phyloP scores from a whole-genome alignment of 2,888 invertebrate genomes.

The Mactromeris polynyma region DNA sequence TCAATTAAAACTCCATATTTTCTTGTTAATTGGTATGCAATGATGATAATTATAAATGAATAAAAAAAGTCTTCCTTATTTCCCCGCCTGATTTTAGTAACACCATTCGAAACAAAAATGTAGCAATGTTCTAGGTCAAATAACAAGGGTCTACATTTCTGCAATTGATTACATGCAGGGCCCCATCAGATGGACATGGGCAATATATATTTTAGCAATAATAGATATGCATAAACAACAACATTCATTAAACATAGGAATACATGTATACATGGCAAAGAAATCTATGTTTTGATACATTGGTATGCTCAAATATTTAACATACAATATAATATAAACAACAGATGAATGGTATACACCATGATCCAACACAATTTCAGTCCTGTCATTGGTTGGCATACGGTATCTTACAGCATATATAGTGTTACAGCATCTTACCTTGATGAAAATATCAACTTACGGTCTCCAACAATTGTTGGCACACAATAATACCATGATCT shows the following conservation, averaged over 20 bases:
- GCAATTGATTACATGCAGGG: neutral
- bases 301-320: neutral
- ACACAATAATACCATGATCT: neutral
- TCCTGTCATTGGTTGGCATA: neutral
- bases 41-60: no score
- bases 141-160: neutral
- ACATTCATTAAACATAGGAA: neutral
- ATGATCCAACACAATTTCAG: neutral
- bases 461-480: neutral
- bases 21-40: no score
- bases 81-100: no score
- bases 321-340: neutral
- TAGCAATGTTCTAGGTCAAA: neutral
- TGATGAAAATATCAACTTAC: neutral
- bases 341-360: neutral
- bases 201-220: neutral
- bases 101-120: no score
- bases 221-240: conserved; percentile 2
- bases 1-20: no score
- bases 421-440: no score
- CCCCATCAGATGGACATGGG: neutral
- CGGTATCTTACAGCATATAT: no score
- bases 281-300: neutral
- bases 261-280: neutral
- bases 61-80: no score